phyloP scores from a whole-genome alignment of 2,888 invertebrate genomes.

The Ellobium chinense region DNA sequence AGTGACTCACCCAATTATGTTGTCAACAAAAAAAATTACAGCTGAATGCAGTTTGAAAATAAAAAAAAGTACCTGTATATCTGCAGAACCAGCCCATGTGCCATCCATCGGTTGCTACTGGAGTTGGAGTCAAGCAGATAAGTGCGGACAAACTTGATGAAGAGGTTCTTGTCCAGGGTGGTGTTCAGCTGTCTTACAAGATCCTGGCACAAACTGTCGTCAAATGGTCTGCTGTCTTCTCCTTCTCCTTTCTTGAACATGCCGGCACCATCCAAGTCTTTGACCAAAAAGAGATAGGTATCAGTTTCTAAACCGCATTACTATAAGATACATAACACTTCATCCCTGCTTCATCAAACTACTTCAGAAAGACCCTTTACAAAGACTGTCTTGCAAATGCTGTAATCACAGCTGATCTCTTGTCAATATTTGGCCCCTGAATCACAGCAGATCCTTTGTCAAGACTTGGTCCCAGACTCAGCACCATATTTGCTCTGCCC shows the following conservation, averaged over 20 bases:
- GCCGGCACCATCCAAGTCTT: constrained; percentile 20
- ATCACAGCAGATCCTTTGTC: too few relatives aligned
- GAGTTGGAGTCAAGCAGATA: constrained; percentile 96
- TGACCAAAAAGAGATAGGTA: background rate
- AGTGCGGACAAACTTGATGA: constrained; percentile 89
- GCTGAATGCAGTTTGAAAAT: too few relatives aligned
- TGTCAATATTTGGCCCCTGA: too few relatives aligned
- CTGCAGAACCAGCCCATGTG: constrained; percentile 84
- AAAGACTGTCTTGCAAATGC: too few relatives aligned
- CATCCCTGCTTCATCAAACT: too few relatives aligned
- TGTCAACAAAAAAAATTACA: too few relatives aligned
- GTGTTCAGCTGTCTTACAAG: constrained; percentile 87
- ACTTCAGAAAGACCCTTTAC: too few relatives aligned
- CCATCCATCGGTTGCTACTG: constrained; percentile 96
- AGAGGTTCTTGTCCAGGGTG: constrained; percentile 82
- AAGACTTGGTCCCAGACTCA: too few relatives aligned
- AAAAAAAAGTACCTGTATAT: constrained; percentile 75
- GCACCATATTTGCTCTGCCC: too few relatives aligned
- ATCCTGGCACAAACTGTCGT: constrained; percentile 84
- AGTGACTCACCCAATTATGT: too few relatives aligned
- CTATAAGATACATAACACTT: background rate
- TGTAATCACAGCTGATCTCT: too few relatives aligned
- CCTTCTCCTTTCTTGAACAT: constrained; percentile 41
- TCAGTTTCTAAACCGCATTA: background rate
- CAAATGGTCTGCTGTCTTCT: constrained; percentile 72